phyloP scores from a whole-genome alignment of 1,140 invertebrate genomes.

The Leptopilina boulardi region DNA sequence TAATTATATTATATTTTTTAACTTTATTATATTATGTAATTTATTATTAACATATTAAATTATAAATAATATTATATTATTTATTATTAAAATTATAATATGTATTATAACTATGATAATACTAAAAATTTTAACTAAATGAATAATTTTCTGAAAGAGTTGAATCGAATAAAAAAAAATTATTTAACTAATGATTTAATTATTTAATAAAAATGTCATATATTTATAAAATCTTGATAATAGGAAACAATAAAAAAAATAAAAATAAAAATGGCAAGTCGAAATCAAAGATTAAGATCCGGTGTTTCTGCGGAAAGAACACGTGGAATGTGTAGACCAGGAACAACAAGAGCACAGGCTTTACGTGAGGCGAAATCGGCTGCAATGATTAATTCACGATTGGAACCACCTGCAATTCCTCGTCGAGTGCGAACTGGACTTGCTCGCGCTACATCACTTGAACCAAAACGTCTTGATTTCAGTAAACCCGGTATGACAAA shows the following conservation, averaged over 20 bases:
- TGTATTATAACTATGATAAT: too few relatives aligned
- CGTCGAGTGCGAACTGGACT: background rate
- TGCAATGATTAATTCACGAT: conserved; percentile 40
- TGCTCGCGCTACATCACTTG: conserved; percentile 42
- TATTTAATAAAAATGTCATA: too few relatives aligned
- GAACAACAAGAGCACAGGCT: conserved; percentile 51
- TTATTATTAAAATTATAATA: too few relatives aligned
- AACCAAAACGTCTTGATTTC: conserved; percentile 59
- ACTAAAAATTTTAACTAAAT: too few relatives aligned
- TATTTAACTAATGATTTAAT: too few relatives aligned
- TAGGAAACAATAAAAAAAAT: background rate
- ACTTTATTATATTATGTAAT: too few relatives aligned
- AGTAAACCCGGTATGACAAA: conserved; percentile 58
- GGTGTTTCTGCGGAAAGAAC: background rate
- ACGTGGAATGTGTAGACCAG: conserved; percentile 25
- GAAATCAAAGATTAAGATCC: background rate
- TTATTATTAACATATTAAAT: too few relatives aligned
- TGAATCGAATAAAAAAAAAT: too few relatives aligned
- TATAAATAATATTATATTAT: too few relatives aligned
- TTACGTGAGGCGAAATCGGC: conserved; percentile 53
- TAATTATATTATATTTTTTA: too few relatives aligned
- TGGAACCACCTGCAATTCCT: background rate
- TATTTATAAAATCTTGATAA: background rate
- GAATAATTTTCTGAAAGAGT: too few relatives aligned
- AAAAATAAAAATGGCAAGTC: background rate